These are phyloP conservation scores for Sinohyriopsis cumingii DNA, from an alignment of 2,888 invertebrate genomes.

Conservation along the genomic window DNA sequence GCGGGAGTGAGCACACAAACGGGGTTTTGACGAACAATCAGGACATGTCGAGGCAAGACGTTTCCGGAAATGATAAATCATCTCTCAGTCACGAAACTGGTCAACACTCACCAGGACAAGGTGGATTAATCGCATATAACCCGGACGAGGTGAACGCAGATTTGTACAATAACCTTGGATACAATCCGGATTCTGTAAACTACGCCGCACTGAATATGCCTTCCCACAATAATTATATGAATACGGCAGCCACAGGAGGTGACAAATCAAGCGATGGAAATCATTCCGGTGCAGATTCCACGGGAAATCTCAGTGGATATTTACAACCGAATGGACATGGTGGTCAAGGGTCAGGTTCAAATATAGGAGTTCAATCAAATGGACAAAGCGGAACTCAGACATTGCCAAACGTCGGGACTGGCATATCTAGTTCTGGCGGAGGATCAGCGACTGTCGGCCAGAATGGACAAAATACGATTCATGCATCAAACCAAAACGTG, in stretches of 20 bases:
- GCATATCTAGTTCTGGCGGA: background rate
- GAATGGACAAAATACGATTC: conserved; percentile 1
- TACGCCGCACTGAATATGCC: conserved; percentile 10
- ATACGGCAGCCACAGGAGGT: too few relatives aligned
- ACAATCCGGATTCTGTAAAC: conserved; percentile 19
- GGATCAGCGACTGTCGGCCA: background rate
- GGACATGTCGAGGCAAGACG: too few relatives aligned
- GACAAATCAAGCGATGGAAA: too few relatives aligned
- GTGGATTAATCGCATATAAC: conserved; percentile 13
- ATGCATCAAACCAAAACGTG: background rate
- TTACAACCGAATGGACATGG: background rate
- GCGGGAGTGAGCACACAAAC: too few relatives aligned
- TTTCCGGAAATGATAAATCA: too few relatives aligned
- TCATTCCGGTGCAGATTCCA: too few relatives aligned
- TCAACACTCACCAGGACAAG: background rate
- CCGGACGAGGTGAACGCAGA: conserved; percentile 24
- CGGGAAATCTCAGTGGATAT: background rate
- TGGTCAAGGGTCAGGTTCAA: background rate
- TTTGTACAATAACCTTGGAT: conserved; percentile 16
- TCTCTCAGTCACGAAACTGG: background rate
- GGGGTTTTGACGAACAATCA: too few relatives aligned
- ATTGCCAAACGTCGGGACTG: background rate
- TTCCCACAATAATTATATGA: background rate
- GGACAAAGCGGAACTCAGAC: background rate
- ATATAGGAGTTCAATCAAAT: conserved; percentile 3